Percentiles rank a stretch among this genome's conserved stretches.
Evolutionary conservation across 2,113 vertebrate species (phyloP).

Genomic region (Elaphurus davidianus): DNA sequence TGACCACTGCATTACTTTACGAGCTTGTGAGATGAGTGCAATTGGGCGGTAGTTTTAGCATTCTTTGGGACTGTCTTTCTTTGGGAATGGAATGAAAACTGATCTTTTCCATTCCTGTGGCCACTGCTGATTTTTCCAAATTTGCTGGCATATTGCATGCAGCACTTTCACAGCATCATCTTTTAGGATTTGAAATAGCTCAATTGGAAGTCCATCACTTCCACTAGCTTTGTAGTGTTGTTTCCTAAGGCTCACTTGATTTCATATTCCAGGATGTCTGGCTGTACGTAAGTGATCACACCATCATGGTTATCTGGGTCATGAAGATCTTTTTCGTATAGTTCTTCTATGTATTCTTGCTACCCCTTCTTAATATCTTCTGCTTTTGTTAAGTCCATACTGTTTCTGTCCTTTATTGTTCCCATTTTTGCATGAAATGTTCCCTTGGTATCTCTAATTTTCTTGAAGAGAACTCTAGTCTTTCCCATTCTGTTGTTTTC

Average conservation of each 20-base stretch:
- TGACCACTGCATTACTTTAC: background rate
- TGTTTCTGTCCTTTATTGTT: background rate
- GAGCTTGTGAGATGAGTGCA: background rate
- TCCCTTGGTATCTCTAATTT: background rate
- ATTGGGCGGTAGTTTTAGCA: background rate
- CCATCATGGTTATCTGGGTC: background rate
- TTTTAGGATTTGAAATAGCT: background rate
- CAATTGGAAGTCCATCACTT: background rate
- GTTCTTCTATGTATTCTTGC: background rate
- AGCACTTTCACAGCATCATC: background rate
- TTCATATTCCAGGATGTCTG: background rate
- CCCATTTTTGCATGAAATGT: background rate
- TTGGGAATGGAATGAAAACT: background rate
- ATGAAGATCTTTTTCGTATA: background rate
- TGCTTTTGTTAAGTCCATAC: background rate
- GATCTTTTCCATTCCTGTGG: background rate
- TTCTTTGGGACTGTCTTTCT: background rate
- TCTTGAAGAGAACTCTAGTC: background rate
- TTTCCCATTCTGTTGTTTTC: background rate
- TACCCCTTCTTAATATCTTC: background rate
- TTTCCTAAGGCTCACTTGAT: background rate
- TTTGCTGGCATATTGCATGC: background rate
- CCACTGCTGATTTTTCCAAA: background rate
- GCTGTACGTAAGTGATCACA: background rate
- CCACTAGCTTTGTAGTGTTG: background rate